A percentile compares a stretch with the other conserved stretches of the same genome.
Evolutionary conservation across 2,113 vertebrate species (phyloP).

Genomic region (Alethe diademata): DNA sequence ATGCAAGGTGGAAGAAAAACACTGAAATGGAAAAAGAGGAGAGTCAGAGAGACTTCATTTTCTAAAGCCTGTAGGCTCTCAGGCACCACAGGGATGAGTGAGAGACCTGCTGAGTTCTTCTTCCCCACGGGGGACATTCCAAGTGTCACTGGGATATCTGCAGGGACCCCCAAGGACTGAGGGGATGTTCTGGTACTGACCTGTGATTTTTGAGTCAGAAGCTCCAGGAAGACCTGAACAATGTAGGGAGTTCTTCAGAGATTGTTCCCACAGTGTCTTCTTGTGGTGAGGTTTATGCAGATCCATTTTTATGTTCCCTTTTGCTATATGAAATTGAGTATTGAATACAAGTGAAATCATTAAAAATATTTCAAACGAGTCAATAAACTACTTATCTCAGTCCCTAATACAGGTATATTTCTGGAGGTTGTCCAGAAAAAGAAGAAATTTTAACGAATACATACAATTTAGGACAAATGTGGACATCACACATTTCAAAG

Average conservation of each 20-base stretch:
- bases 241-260: rapidly evolving
- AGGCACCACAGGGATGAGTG: background rate
- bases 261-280: rapidly evolving
- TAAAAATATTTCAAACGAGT: background rate
- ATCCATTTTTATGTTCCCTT: background rate
- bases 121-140: rapidly evolving
- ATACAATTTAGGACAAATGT: background rate
- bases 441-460: background rate
- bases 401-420: background rate
- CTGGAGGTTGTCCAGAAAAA: background rate
- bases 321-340: background rate
- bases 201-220: background rate
- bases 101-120: background rate
- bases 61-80: background rate
- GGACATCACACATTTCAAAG: background rate
- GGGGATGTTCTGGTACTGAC: background rate
- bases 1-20: background rate
- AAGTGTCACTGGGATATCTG: background rate
- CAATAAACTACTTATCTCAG: background rate
- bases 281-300: background rate
- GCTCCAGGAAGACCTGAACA: background rate
- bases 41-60: background rate
- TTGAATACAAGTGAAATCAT: background rate
- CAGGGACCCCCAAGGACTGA: background rate
- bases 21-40: background rate